phyloP scores from a whole-genome alignment of 1,140 invertebrate species.

The Belonocnema kinseyi region DNA sequence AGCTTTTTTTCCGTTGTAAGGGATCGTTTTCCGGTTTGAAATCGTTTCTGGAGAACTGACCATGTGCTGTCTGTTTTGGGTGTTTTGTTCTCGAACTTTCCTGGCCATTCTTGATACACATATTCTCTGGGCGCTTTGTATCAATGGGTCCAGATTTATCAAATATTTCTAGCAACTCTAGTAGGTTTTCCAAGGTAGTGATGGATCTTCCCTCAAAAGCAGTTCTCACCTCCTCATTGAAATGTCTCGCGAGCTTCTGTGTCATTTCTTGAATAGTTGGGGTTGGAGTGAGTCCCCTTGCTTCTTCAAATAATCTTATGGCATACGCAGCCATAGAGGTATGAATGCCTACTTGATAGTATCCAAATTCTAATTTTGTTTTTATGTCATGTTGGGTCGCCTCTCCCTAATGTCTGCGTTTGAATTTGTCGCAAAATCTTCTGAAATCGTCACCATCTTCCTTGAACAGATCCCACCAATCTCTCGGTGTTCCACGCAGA shows the following conservation, averaged over 20 bases:
- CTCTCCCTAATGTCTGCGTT: slow-evolving; percentile 31
- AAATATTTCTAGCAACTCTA: background rate
- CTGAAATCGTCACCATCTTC: background rate
- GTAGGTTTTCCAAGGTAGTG: background rate
- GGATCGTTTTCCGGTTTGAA: no score
- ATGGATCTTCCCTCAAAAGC: background rate
- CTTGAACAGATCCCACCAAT: slow-evolving; percentile 34
- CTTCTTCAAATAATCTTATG: slow-evolving; percentile 8
- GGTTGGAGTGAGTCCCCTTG: slow-evolving; percentile 15
- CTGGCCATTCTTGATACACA: fast-evolving
- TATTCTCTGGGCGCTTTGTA: background rate
- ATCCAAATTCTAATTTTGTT: slow-evolving; percentile 37
- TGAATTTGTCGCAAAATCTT: slow-evolving; percentile 24
- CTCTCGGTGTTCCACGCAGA: slow-evolving; percentile 15
- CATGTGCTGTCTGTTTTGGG: background rate
- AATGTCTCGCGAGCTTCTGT: slow-evolving; percentile 4
- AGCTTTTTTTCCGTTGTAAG: no score
- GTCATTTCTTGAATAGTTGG: slow-evolving; percentile 15
- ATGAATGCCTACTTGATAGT: background rate
- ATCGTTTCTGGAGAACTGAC: no score
- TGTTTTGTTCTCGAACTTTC: background rate
- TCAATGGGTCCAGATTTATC: background rate
- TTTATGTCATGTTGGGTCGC: slow-evolving; percentile 31
- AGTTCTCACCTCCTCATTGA: slow-evolving; percentile 2
- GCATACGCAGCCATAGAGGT: slow-evolving; percentile 3